Base-by-base conservation (phyloP, 2,113 vertebrate species). In the Oreochromis niloticus region DNA sequence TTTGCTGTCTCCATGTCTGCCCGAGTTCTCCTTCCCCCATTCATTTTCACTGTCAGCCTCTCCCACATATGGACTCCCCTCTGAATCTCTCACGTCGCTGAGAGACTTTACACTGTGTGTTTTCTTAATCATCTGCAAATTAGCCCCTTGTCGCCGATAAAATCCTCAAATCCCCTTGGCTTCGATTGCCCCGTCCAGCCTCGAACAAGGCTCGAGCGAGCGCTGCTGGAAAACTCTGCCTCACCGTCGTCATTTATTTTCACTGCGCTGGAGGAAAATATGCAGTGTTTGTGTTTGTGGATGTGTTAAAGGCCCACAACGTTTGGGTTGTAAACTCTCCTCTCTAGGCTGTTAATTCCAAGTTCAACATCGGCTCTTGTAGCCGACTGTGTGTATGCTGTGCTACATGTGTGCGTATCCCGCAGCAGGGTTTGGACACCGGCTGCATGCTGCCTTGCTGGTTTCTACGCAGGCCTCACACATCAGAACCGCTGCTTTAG, bases 51-150 rank as follows among this genome's bases (percentile, higher is more conserved):
- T 32, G 54, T 85, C 85, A 52, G n/a, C 71, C 83, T 79, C 82
- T 81, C 88, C 48, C 32, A 9, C 17, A 48, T 63, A 54, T n/a
- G 4, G 46, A 32, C 81, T 75, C 84, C 63, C 30, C 34, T 71
- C 89, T 41, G 46, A 88, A 81, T 85, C 81, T 82, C 85, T 83
- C 4, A 84, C 48, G 82, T 90, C 46, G 59, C 87, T 81, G 63
- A 61, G 86, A 93, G 88, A 85, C 90, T 94, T 91, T 73, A 73
- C 85, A 30, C 91, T 85, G 90, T 94, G 94, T 96, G 94, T 95
- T 96, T 95, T 96, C 91, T 89, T 94, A 95, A 95, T 95, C 92
- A 90, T 88, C 89, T 93, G 89, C 89, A 93, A 96, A 95, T 95
- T 93, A 94, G 92, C 91, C 95, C 92, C 92, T 84, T 10, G 91